These are phyloP conservation scores for Cataglyphis cursor DNA, from an alignment of 2,888 invertebrate genomes.

Conservation along the genomic window DNA sequence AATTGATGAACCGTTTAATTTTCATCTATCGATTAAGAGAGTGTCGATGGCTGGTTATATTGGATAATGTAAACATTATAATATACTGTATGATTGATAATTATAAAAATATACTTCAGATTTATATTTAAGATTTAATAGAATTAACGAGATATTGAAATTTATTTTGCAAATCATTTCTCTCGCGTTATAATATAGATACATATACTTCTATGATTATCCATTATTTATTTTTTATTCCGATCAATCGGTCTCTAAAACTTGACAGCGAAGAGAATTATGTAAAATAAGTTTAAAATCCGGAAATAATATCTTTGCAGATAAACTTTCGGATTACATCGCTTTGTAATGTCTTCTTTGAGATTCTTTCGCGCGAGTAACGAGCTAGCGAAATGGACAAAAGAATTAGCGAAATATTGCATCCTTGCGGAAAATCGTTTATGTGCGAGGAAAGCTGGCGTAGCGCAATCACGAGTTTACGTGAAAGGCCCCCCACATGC, in stretches of 20 bases:
- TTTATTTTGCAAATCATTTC: conserved; percentile 2
- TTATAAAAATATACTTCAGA: background rate
- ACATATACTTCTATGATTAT: background rate
- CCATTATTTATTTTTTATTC: conserved; percentile 31
- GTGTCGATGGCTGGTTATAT: background rate
- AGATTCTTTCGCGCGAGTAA: conserved; percentile 73
- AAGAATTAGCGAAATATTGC: conserved; percentile 80
- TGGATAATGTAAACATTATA: background rate
- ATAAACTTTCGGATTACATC: conserved; percentile 55
- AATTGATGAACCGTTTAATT: conserved; percentile 33
- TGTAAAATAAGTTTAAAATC: conserved; percentile 29
- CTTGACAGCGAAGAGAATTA: conserved; percentile 31
- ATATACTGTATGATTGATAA: no score
- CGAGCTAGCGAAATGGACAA: conserved; percentile 74
- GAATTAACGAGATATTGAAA: background rate
- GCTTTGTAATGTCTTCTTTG: conserved; percentile 60
- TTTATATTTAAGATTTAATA: conserved; percentile 17
- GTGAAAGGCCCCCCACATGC: conserved; percentile 73
- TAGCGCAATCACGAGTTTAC: conserved; percentile 46
- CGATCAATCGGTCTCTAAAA: conserved; percentile 17
- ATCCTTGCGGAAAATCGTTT: conserved; percentile 43
- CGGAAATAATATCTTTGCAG: conserved; percentile 30
- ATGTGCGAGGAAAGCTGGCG: conserved; percentile 45
- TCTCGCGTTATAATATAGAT: background rate
- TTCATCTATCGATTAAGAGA: conserved; percentile 5